These are phyloP conservation scores for Neocrepidodera transversa DNA, from an alignment of 2,888 invertebrate species.

Conservation along the genomic window DNA sequence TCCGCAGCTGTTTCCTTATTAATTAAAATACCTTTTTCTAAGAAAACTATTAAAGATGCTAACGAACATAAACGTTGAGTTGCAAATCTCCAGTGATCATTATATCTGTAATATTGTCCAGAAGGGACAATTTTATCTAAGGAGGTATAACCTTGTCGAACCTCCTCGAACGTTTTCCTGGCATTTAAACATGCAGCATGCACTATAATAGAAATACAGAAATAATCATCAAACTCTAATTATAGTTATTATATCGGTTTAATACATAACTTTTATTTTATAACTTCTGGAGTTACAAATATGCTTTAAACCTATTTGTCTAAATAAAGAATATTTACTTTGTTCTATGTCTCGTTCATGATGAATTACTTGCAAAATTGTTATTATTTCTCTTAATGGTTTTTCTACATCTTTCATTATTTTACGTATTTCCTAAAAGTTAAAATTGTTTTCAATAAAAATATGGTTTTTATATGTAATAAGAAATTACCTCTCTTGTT, in stretches of 20 bases:
- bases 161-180: slow-evolving; percentile 70
- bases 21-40: slow-evolving; percentile 79
- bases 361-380: slow-evolving; percentile 83
- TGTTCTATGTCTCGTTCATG: slow-evolving; percentile 70
- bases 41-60: slow-evolving; percentile 78
- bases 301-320: slow-evolving; percentile 8
- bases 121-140: slow-evolving; percentile 73
- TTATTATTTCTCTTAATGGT: slow-evolving; percentile 78
- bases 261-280: slow-evolving; percentile 5
- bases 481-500: slow-evolving; percentile 77
- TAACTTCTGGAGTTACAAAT: no score
- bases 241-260: no score
- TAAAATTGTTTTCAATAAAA: slow-evolving; percentile 23
- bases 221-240: not conserved
- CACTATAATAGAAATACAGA: slow-evolving; percentile 59
- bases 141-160: slow-evolving; percentile 69
- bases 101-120: slow-evolving; percentile 85
- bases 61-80: slow-evolving; percentile 83
- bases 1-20: slow-evolving; percentile 77
- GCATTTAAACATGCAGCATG: slow-evolving; percentile 69
- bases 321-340: slow-evolving; percentile 59
- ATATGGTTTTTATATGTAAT: slow-evolving; percentile 25
- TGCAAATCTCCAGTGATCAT: slow-evolving; percentile 86
- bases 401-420: slow-evolving; percentile 81
- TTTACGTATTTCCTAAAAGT: slow-evolving; percentile 69